Evolutionary conservation across 2,888 invertebrate species (phyloP).

Genomic region (Anoplius nigerrimus): DNA sequence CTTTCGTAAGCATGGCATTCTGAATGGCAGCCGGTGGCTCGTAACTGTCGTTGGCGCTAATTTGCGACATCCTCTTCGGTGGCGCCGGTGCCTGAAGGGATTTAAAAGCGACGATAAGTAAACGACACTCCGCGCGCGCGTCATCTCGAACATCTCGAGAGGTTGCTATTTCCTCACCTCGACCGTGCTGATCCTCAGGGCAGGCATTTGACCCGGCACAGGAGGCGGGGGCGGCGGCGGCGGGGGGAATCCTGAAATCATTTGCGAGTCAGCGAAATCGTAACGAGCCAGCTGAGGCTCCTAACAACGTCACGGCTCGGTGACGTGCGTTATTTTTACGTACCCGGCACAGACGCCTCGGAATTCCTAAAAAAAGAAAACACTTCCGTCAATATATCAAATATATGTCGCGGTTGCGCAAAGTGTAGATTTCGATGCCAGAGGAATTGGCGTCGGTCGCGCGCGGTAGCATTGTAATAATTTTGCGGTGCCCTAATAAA

Average conservation of each 20-base stretch:
- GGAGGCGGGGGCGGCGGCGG: constrained; percentile 79
- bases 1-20: constrained; percentile 96
- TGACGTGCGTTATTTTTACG: constrained; percentile 1
- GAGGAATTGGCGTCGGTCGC: background rate
- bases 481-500: too few species aligned
- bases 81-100: constrained; percentile 30
- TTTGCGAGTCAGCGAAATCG: constrained; percentile 25
- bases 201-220: constrained; percentile 76
- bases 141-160: background rate
- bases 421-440: background rate
- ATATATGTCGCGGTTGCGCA: too few species aligned
- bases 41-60: constrained; percentile 59
- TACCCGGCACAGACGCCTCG: constrained; percentile 58
- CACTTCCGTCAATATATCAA: too few species aligned
- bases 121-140: background rate
- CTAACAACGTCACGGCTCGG: background rate
- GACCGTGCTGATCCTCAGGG: constrained; percentile 75
- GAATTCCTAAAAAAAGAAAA: constrained; percentile 61
- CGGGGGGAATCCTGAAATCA: constrained; percentile 68
- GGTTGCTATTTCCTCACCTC: constrained; percentile 72
- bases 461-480: too few species aligned
- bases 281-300: background rate
- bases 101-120: background rate
- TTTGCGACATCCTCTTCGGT: constrained; percentile 44
- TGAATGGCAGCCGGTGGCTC: constrained; percentile 94